Base-by-base conservation (phyloP, 1,140 invertebrate species). In the Adelges cooleyi region DNA sequence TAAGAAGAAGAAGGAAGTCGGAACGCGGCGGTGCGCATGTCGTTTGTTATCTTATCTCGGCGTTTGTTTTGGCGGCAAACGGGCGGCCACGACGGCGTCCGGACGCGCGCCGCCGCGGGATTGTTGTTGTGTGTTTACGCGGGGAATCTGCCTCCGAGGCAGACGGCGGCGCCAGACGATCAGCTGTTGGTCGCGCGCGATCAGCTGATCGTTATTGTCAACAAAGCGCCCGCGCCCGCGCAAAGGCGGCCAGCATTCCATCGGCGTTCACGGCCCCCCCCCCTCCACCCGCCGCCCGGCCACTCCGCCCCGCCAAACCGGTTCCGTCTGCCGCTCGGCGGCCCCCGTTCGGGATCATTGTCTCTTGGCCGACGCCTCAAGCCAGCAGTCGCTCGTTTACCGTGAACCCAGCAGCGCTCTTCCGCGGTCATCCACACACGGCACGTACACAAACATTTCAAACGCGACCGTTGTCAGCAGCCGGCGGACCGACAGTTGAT, bases 201-300 rank as follows among this genome's bases (percentile, higher is more conserved):
- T 62, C 56, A 62, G 56, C 56, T 62, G 56, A 48, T 62, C 25
- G 38, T n/a, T 62, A 44, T 62, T 62, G 56, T 62, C 56, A 62
- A 62, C 56, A 62, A 62, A 62, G 42, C 54, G 54, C 38, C 42
- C 56, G 56, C 56, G 56, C 56, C 40, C 56, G 56, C 56, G 42
- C 42, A 62, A 46, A 46, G 25, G 6, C 17, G 23, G 17, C 17
- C 25, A 33, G 42, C 56, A 62, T 62, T 62, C 56, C 56, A 48
- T 15, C 17, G 42, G 10, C 10, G 25, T 17, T 20, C 56, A 25
- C 56, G 22, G 22, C 22, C 38, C 53, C 23, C 53, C n/a, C n/a
- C 1, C 13, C 48, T 25, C n/a, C n/a, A n/a, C 29, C 56, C n/a
- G 23, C n/a, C n/a, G n/a, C 29, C 56, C n/a, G 23, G n/a, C 25